Evolutionary conservation across 2,797 vertebrate genomes (phyloP), one percentile per base, ranked within the genome.

Genomic region (Pangasius larnaudii): DNA sequence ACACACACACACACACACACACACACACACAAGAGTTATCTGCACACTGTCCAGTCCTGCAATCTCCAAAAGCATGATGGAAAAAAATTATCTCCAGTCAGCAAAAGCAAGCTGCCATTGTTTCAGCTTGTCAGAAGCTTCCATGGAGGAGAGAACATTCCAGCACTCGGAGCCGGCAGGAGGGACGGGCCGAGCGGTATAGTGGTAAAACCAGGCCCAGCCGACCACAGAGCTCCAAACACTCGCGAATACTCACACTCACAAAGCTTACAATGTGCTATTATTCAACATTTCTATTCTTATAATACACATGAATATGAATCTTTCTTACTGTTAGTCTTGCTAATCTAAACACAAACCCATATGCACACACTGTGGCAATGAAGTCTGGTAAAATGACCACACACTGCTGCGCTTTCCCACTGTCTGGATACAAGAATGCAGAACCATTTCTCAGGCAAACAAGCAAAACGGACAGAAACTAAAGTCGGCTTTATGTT

Each of bases 31-130:
- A 58, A 9, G 42, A 67, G 59, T 88, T 59, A 88, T 85, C 84
- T 82, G 82, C 83, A 77, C 83, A 86, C 85, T 81, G 86, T 85
- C 80, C 79, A 89, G 91, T 61, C 74, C 88, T 56, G 81, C 49
- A 22, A 89, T 83, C 86, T 84, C 84, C 71, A 63, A 85, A 77
- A 85, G n/a, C 74, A 77, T 83, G 0, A 67, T 27, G 67, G 75
- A 53, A 77, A 58, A 51, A 83, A 53, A 89, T 88, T 78, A 63
- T 88, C 69, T 51, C 75, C 81, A 10, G 56, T 92, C 90, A 91
- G 91, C 87, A 85, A 87, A 91, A 91, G 65, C 10, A 51, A 85
- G 74, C 71, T 85, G 82, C 65, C 86, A 80, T 86, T 86, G 87
- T 90, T 89, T 91, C 77, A 89, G 80, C 71, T 79, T 78, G 77